Base-by-base conservation (phyloP, 2,113 vertebrate genomes). In the Microtus richardsoni region DNA sequence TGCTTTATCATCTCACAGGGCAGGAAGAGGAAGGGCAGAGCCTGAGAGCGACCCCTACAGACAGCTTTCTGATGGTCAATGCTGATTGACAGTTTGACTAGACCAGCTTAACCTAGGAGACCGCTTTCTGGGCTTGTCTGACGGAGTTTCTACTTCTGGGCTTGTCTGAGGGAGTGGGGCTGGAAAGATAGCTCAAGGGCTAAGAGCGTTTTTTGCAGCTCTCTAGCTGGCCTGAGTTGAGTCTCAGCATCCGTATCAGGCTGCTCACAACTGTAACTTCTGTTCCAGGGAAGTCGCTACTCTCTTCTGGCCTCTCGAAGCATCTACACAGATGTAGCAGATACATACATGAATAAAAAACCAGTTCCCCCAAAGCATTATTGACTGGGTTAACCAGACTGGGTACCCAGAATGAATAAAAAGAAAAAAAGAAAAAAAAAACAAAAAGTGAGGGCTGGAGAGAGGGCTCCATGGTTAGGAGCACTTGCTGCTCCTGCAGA, bases 341-440 rank as follows among this genome's bases (percentile, higher is more conserved):
- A 66, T 33, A 84, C 13, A 62, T 41, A 10, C 39, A 47, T 66
- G 80, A 62, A 30, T 30, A 9, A 62, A 60, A 60, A 26, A 9
- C 0, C 7, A 21, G 10, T 0, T 3, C 5, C 12, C 5, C 11
- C 10, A n/a, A 79, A 82, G 22, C 54, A 60, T 82, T 58, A n/a
- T 54, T 54, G 73, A 44, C 44, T 64, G 39, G 58, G 41, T 66
- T 64, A 44, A 19, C 39, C 41, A 66, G 62, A 21, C 30, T 86
- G 62, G 30, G 64, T 26, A 47, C 33, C 44, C 11, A 36, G 19
- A 49, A 6, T 22, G 30, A 68, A 66, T 47, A 9, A 80, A n/a
- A 86, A 21, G 17, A 19, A 58, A 58, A n/a, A 58, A 19, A 19
- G 4, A 54, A 58, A 58, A 58, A 19, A 84, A 49, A 30, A 33